Evolutionary conservation across 2,888 invertebrate genomes (phyloP), one percentile per base, ranked within the genome.

Genomic region (Tipula lateralis): DNA sequence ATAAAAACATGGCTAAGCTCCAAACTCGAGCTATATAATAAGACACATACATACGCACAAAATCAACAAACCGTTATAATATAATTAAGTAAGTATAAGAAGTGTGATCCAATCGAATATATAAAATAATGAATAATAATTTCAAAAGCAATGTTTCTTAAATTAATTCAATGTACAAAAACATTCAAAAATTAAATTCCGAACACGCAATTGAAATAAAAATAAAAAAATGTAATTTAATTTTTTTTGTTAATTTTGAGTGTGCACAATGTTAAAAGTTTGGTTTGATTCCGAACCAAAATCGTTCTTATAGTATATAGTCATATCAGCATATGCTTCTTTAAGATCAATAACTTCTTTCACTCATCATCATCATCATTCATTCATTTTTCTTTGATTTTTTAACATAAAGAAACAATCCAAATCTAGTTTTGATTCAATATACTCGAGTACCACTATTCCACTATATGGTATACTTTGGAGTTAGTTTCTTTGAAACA

Each of bases 61-160:
- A 66, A 66, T 66, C 66, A 66, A 66, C 66, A 66, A 66, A 66
- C 66, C 66, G 66, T 66, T 24, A 66, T 66, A 66, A 24, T 66
- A 66, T 1, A 12, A 19, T 6, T 24, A 66, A 66, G 24, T 24
- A 66, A n/a, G n/a, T n/a, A n/a, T n/a, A n/a, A 66, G 66, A 66
- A 66, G 12, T 66, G 66, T 66, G 66, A 66, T 66, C 24, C 24
- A 66, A 66, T 24, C 66, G 24, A 66, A 66, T 16, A 50, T 16
- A 4, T 0, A 44, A n/a, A 16, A 50, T 5, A 39, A 16, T 5
- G 16, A 50, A 2, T 16, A 50, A 66, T 66, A 66, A 24, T 66
- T 66, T 66, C 24, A 24, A 66, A 66, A 66, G 66, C n/a, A 66
- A 66, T 66, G 66, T 66, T 66, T 66, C 24, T 66, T 66, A 66